Percentiles rank a stretch among this genome's conserved stretches.
These are phyloP conservation scores for Agonopterix subpropinquella DNA, from an alignment of 2,888 invertebrate genomes.

Conservation along the genomic window DNA sequence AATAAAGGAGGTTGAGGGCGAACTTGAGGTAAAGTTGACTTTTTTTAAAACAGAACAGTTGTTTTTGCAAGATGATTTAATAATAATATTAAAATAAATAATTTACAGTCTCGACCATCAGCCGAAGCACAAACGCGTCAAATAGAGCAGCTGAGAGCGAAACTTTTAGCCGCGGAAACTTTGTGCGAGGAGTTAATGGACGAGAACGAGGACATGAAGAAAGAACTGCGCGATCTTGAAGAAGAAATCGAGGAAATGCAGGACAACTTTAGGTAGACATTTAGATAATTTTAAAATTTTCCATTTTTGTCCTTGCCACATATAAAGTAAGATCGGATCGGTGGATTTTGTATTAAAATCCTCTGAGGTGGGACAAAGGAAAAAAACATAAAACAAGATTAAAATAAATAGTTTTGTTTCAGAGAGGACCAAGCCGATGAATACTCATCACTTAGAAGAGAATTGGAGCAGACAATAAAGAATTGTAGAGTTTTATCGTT, in stretches of 20 bases:
- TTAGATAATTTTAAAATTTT: neutral
- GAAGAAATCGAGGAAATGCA: conserved; percentile 99
- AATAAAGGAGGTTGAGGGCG: conserved; percentile 85
- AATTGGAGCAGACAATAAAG: conserved; percentile 97
- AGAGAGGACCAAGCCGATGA: conserved; percentile 98
- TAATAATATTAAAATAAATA: neutral
- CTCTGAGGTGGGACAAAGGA: neutral
- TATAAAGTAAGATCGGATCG: too few species aligned
- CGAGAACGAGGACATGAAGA: conserved; percentile 96
- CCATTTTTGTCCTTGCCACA: neutral
- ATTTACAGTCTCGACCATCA: conserved; percentile 63
- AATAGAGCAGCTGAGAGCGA: conserved; percentile 85
- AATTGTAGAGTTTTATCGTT: conserved; percentile 99
- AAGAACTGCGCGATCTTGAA: conserved; percentile 93
- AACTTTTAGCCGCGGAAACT: conserved; percentile 92
- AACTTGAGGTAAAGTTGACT: conserved; percentile 68
- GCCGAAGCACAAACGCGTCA: conserved; percentile 74
- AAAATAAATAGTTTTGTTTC: conserved; percentile 21
- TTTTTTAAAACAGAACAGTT: conserved; percentile 8
- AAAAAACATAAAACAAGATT: neutral
- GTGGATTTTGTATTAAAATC: neutral
- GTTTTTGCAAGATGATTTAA: neutral
- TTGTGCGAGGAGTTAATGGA: conserved; percentile 96
- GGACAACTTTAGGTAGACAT: conserved; percentile 87
- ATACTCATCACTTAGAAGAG: conserved; percentile 94